Base-by-base conservation (phyloP, 2,113 vertebrate species). In the Heterotis niloticus region DNA sequence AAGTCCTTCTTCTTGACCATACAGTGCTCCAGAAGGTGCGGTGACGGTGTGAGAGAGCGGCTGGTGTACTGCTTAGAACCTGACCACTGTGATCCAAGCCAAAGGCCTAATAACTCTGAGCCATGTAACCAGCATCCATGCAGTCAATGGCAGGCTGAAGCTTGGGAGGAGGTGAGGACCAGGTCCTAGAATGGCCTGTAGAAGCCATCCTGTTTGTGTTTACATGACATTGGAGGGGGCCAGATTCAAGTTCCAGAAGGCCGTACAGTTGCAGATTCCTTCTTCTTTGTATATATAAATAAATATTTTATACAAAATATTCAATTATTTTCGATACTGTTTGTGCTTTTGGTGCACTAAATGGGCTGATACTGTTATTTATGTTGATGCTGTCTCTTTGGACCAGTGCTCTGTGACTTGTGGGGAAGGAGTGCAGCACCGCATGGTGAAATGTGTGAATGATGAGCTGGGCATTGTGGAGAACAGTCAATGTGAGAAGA, bases 11-110 rank as follows among this genome's bases (percentile, higher is more conserved):
- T 13, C n/a, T 28, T 26, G 13, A 54, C 59, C 65, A 3, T 1
- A 78, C 84, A 93, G 92, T 93, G 92, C 80, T 91, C 91, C 10
- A 85, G 85, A 68, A 88, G 84, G 82, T 93, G 92, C 85, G 91
- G 90, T 0, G 82, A 82, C 60, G 92, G 91, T 10, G 13, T 86
- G 24, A 85, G 81, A 62, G 88, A 93, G 71, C 89, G 92, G 5
- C 82, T 89, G 75, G 91, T 93, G 68, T 90, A 82, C 81, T 93
- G 92, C 66, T 85, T 88, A 0, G 86, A 88, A 64, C 84, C 86
- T 5, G 83, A 88, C 62, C 89, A 81, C 81, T 93, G 92, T 51
- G 84, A 85, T 66, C 20, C 59, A 54, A 79, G 78, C 11, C 75
- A 82, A 81, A 90, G 83, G 84, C 92, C 92, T 26, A 88, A 90